Evolutionary conservation across 2,113 vertebrate genomes (phyloP).

Genomic region (Neotragus moschatus): DNA sequence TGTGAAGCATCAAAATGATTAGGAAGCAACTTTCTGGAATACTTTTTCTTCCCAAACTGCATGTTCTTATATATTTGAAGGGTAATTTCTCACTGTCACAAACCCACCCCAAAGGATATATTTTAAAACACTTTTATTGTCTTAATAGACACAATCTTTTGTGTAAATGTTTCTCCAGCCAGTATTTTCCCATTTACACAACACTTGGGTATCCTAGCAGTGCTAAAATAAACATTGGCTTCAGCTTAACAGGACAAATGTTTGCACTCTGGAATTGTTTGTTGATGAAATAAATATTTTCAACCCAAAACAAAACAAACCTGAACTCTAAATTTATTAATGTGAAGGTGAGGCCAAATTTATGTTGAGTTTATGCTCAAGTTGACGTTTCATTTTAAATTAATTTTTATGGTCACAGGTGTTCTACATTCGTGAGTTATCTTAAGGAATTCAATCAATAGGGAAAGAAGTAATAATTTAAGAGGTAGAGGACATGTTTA

Average conservation of each 20-base stretch:
- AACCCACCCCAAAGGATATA: neutral
- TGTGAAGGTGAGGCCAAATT: slow-evolving; percentile 64
- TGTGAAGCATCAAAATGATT: neutral
- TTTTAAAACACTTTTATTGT: slow-evolving; percentile 25
- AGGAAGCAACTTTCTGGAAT: neutral
- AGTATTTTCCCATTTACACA: slow-evolving; percentile 56
- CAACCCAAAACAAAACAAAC: slow-evolving; percentile 50
- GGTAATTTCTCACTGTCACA: neutral
- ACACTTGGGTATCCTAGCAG: slow-evolving; percentile 44
- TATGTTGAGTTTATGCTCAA: slow-evolving; percentile 67
- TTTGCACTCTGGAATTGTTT: slow-evolving; percentile 53
- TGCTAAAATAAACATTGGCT: slow-evolving; percentile 53
- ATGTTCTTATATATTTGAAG: neutral
- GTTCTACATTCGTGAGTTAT: slow-evolving; percentile 81
- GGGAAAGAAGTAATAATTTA: slow-evolving; percentile 63
- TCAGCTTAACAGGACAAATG: slow-evolving; percentile 36
- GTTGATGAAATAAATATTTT: slow-evolving; percentile 66
- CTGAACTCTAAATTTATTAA: slow-evolving; percentile 46
- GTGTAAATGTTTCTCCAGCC: slow-evolving; percentile 40
- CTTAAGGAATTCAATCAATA: slow-evolving; percentile 73
- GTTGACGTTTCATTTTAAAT: slow-evolving; percentile 54
- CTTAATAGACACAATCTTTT: slow-evolving; percentile 40
- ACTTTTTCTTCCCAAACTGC: neutral
- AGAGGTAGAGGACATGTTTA: slow-evolving; percentile 29
- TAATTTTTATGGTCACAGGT: slow-evolving; percentile 47